Conservation (phyloP, 1,140 invertebrate species). For the Leptopilina boulardi region DNA sequence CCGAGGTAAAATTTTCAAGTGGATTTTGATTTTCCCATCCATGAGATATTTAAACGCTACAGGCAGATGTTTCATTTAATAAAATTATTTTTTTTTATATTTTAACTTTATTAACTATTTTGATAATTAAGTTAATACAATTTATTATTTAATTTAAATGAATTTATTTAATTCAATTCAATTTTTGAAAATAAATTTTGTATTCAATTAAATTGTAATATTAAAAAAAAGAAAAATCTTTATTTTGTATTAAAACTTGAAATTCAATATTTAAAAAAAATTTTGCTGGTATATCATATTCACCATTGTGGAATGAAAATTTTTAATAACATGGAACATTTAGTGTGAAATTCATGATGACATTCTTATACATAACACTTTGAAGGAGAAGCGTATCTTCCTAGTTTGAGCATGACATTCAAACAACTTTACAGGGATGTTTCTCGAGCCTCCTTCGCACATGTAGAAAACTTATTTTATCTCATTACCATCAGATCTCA, state of each 20-base stretch:
- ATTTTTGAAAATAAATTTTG: no score
- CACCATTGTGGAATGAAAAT: no score
- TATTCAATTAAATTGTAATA: no score
- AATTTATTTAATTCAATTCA: no score
- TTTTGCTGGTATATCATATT: no score
- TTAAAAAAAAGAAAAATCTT: no score
- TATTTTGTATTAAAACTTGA: no score
- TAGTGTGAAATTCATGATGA: constrained; percentile 20
- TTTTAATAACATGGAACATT: background rate
- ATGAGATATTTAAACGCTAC: background rate
- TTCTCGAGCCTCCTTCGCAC: constrained; percentile 19
- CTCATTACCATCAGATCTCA: constrained; percentile 31
- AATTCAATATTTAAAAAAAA: no score
- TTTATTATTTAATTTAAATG: no score
- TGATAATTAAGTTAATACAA: no score
- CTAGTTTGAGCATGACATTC: constrained; percentile 1
- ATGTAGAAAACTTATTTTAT: constrained; percentile 19
- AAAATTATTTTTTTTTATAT: no score
- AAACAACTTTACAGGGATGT: constrained; percentile 12
- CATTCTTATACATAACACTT: constrained; percentile 4
- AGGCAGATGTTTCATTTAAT: background rate
- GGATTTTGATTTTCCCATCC: background rate
- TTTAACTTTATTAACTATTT: no score
- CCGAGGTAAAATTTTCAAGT: background rate
- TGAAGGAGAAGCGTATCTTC: constrained; percentile 23